Evolutionary conservation across 2,888 invertebrate species (phyloP), one percentile per base, ranked within the genome.

Genomic region (Bedellia somnulentella): DNA sequence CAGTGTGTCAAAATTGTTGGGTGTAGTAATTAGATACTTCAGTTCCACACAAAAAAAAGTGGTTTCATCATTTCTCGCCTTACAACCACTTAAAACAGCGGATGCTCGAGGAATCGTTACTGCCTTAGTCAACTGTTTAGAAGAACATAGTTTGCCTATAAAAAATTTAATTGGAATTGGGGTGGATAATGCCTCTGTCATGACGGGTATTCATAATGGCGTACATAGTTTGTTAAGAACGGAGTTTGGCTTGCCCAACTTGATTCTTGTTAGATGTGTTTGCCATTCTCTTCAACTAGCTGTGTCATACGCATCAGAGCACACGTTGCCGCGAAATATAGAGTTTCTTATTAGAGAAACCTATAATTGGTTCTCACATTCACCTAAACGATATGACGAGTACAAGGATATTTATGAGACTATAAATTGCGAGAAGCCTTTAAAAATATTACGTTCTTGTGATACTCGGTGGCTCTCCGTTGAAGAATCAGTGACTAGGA

Each of bases 131-230:
- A 36, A 25, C 10, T 39, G 36, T 30, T 25, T 46, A 18, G 9
- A 33, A 23, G 10, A 24, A 18, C 15, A 36, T 26, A 28, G 30
- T 16, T 12, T 44, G 15, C n/a, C 17, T 10, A 31, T 37, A 17
- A 22, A 39, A 35, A 42, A 44, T 24, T 27, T 50, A 30, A 30
- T 47, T 29, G 51, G 46, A 4, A 41, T 51, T 6, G 50, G 48
- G 4, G 44, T 46, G 2, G 51, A 52, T 24, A 54, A 54, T 38
- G 53, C 53, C 3, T 37, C 47, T 8, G 48, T 49, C 3, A 49
- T 54, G 52, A 46, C 43, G 12, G 49, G 52, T 1, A 14, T 33
- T 3, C 40, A 48, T 31, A 47, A 48, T 29, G 37, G 50, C 6
- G 47, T 54, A 3, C 28, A 41, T 29, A 30, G 22, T 31, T 40